Evolutionary conservation across 2,888 invertebrate genomes (phyloP).

Genomic region (Rhagophthalmus giganteus): DNA sequence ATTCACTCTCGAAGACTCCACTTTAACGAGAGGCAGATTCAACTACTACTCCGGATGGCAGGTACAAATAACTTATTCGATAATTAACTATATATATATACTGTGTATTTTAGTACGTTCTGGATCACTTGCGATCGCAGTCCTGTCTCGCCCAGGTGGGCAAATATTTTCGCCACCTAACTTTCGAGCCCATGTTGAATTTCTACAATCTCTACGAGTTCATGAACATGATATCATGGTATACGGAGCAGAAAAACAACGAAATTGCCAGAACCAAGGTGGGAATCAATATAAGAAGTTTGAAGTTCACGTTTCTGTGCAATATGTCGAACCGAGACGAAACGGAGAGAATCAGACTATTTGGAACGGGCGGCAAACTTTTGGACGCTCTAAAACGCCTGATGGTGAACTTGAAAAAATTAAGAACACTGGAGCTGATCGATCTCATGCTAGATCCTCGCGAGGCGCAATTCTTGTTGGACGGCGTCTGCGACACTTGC

Average conservation of each 20-base stretch:
- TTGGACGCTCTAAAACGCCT: conserved; percentile 68
- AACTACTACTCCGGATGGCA: conserved; percentile 84
- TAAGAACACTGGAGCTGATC: conserved; percentile 68
- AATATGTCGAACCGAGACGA: conserved; percentile 68
- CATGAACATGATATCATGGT: conserved; percentile 79
- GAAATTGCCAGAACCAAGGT: conserved; percentile 53
- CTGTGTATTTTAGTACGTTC: conserved; percentile 60
- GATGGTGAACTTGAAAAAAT: conserved; percentile 65
- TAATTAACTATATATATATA: too few relatives aligned
- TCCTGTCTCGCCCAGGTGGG: conserved; percentile 72
- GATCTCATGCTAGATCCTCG: conserved; percentile 74
- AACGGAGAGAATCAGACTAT: conserved; percentile 65
- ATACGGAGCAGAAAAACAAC: conserved; percentile 61
- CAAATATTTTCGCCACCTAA: conserved; percentile 64
- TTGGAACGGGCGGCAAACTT: conserved; percentile 77
- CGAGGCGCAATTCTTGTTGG: conserved; percentile 71
- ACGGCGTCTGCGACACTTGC: conserved; percentile 70
- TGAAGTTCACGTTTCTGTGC: conserved; percentile 76
- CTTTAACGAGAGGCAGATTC: conserved; percentile 73
- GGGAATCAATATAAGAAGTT: conserved; percentile 61
- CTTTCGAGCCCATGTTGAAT: conserved; percentile 74
- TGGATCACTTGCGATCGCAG: conserved; percentile 75
- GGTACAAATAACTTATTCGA: conserved; percentile 45
- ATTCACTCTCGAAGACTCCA: conserved; percentile 71
- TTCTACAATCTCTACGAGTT: conserved; percentile 84